Base-by-base conservation (phyloP, 1,140 invertebrate species). In the Drosophila pseudoobscura region DNA sequence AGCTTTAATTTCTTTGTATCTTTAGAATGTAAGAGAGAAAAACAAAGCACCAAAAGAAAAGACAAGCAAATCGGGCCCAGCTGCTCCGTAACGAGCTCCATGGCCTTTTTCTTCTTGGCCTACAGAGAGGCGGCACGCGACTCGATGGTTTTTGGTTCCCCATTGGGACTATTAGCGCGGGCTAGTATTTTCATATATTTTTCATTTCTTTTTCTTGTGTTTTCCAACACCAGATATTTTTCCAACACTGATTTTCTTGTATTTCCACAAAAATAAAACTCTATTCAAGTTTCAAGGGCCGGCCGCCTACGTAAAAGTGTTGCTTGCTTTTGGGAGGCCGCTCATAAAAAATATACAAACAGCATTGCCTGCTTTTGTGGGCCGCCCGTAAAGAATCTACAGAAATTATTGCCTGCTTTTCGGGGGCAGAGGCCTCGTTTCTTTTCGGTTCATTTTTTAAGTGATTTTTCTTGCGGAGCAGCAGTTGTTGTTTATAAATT, bases 241-340 rank as follows among this genome's bases (percentile, higher is more conserved):
- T 20, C 1, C 20, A 20, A 20, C 20, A 20, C 20, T 20, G 2
- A 20, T 20, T 20, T 20, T 20, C 20, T 2, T 20, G 20, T 20
- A 20, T 20, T 20, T 20, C 20, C 20, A 20, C 74, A 75, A 70
- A 78, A 88, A 72, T 88, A 72, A 83, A 87, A 88, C 83, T 87
- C 78, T 87, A 78, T 88, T 88, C 53, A 83, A 87, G 82, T 68
- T 46, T 46, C 9, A 20, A 49, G 35, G 43, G 57, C 44, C 52
- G 56, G 58, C 59, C 24, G n/a, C 75, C 70, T 71, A 75, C 72
- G 64, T 54, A 43, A 39, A 51, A 58, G 49, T 57, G 41, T 55
- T 39, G 35, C 35, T 11, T 39, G 35, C 35, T 11, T 31, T 31
- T 31, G 8, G 31, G 31, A 17, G 31, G 8, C 31, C 35, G 4